Evolutionary conservation across 2,888 invertebrate species (phyloP), one percentile per base, ranked within the genome.

Genomic region (Trichacis sp.): DNA sequence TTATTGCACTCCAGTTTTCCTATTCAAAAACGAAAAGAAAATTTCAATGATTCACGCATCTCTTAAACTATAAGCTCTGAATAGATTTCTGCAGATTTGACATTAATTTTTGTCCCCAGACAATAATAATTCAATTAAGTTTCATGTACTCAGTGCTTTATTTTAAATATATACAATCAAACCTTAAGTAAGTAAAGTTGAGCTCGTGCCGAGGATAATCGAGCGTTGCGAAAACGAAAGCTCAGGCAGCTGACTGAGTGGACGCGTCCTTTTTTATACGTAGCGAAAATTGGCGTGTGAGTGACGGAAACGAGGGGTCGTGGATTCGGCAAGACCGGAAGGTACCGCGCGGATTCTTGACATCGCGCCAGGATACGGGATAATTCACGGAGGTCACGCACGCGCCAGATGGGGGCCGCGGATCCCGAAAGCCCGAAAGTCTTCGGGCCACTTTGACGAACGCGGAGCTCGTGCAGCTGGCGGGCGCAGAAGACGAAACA

Each of bases 371-470:
- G 73, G 73, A 75, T 73, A 74, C 70, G 67, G 70, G 76, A 77
- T 82, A 81, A 82, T 82, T 81, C 74, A 73, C 73, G 74, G 76
- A 80, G 82, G 79, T 82, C 83, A 82, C 82, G 83, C 81, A 81
- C 78, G 76, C 77, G 78, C 79, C 83, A 83, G 82, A 82, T 82
- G 83, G 82, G 77, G 74, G 70, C 71, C 77, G 78, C 70, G 76
- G 60, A 62, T 46, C 62, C 38, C n/a, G n/a, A n/a, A n/a, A n/a
- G n/a, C n/a, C n/a, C n/a, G 46, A 52, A 46, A 53, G 57, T 63
- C 65, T 65, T 67, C 49, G 36, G 48, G 47, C 24, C 50, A 62
- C 58, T 68, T 68, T 64, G 68, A 64, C 52, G 68, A 51, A 59
- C 59, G 38, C 18, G 30, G 43, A 40, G 38, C 24, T 33, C 48